Evolutionary conservation across 2,113 vertebrate genomes (phyloP).

Genomic region (Nestor notabilis): DNA sequence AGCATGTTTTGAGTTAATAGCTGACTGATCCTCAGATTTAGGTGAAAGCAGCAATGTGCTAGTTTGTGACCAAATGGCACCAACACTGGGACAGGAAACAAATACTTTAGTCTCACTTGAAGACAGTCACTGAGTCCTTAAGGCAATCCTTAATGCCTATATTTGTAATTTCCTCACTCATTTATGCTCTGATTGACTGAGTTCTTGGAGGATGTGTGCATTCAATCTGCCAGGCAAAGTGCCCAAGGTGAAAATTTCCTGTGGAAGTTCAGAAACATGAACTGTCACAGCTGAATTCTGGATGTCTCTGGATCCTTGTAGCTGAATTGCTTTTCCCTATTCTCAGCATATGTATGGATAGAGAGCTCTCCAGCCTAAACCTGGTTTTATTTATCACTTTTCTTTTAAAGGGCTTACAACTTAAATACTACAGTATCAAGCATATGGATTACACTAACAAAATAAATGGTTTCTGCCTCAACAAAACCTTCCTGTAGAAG

Average conservation of each 20-base stretch:
- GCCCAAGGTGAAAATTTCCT: neutral
- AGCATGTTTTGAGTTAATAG: constrained; percentile 13
- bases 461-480: neutral
- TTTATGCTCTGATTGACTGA: neutral
- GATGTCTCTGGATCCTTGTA: neutral
- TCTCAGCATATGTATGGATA: neutral
- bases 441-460: neutral
- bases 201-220: neutral
- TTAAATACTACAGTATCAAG: neutral
- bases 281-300: neutral
- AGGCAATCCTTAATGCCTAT: neutral
- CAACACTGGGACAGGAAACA: neutral
- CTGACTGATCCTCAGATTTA: constrained; percentile 22
- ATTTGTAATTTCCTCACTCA: neutral
- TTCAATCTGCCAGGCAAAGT: neutral
- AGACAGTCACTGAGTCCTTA: neutral
- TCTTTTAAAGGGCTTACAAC: neutral
- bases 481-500: neutral
- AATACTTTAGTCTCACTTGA: neutral
- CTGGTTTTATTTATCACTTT: neutral
- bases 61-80: neutral
- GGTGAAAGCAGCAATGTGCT: neutral
- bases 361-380: neutral
- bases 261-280: neutral
- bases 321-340: neutral